A percentile compares a stretch with the other conserved stretches of the same genome.
Conservation (phyloP, 2,888 invertebrate species). For the Tipula unca region DNA sequence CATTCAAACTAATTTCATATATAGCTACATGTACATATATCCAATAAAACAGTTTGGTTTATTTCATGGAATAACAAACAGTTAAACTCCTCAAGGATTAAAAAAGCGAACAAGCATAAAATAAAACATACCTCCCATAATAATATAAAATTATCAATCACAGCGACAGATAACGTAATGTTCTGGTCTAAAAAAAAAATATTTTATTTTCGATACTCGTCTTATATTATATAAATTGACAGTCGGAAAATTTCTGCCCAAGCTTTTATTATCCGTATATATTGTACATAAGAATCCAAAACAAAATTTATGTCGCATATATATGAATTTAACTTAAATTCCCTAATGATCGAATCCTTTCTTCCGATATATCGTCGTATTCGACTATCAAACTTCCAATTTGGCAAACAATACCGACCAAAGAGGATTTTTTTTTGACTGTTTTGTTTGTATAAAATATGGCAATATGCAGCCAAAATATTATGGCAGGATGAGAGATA, state of each 20-base stretch:
- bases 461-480: neutral
- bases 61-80: neutral
- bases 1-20: neutral
- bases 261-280: neutral
- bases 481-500: neutral
- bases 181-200: neutral
- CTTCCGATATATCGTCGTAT: neutral
- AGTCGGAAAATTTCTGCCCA: neutral
- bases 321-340: neutral
- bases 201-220: neutral
- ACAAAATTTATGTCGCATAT: neutral
- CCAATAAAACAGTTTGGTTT: neutral
- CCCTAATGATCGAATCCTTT: neutral
- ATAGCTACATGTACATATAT: too few species aligned
- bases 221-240: neutral
- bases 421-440: too few species aligned
- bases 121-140: too few species aligned
- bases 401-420: neutral
- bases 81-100: neutral
- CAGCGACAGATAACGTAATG: neutral
- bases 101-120: neutral
- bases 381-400: neutral
- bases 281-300: neutral
- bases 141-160: slow-evolving; percentile 3
- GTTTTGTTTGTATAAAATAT: neutral